phyloP scores from a whole-genome alignment of 2,888 invertebrate genomes.

The Macrosiphum euphorbiae region DNA sequence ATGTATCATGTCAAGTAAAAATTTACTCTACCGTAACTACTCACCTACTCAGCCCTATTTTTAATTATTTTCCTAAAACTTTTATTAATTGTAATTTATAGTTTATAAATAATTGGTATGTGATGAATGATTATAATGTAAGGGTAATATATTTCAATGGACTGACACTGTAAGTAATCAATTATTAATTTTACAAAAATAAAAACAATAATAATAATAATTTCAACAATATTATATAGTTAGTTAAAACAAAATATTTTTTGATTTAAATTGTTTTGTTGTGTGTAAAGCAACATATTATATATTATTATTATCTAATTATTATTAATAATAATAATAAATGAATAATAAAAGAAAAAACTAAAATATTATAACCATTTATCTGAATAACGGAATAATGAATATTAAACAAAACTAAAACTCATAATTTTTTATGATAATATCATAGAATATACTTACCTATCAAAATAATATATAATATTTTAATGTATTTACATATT shows the following conservation, averaged over 20 bases:
- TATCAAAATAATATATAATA: not conserved
- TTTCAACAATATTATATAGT: not conserved
- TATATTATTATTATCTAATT: not conserved
- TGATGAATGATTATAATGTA: constrained; percentile 28
- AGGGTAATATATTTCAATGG: constrained; percentile 38
- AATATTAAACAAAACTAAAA: not conserved
- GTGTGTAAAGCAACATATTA: not conserved
- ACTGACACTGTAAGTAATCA: constrained; percentile 33
- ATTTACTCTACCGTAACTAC: not conserved
- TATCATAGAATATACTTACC: not conserved
- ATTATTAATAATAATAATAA: no score
- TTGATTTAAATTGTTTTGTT: not conserved
- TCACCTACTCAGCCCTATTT: not conserved
- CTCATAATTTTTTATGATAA: not conserved
- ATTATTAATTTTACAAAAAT: constrained; percentile 3
- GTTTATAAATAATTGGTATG: not conserved
- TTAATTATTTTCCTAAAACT: not conserved
- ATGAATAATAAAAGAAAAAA: not conserved
- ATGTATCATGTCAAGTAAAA: not conserved
- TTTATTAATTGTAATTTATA: not conserved
- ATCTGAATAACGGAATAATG: not conserved
- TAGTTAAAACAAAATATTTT: not conserved
- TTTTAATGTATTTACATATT: not conserved
- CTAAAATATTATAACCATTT: not conserved
- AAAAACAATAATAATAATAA: not conserved